Percentiles rank a stretch among this genome's conserved stretches.
Evolutionary conservation across 2,797 vertebrate species (phyloP).

Genomic region (Urophycis tenuis): DNA sequence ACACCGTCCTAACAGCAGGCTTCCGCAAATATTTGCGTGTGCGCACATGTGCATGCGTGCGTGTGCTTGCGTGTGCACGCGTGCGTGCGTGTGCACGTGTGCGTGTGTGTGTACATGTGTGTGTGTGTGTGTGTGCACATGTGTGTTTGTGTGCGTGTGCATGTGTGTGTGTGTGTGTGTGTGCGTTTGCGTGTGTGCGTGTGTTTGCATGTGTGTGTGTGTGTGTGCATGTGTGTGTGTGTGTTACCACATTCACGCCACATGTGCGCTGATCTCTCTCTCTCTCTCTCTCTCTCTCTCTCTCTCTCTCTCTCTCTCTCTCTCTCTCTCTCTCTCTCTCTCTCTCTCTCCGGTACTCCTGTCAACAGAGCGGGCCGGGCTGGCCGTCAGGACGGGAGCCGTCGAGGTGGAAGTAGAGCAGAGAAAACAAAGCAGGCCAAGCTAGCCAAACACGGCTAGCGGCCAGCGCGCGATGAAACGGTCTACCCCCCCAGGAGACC

Average conservation of each 20-base stretch:
- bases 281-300: too few relatives aligned
- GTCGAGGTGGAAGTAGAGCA: neutral
- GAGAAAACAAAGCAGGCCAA: neutral
- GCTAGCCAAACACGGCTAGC: neutral
- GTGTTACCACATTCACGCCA: neutral
- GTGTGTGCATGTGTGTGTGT: constrained; percentile 10
- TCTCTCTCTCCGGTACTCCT: neutral
- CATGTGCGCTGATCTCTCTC: neutral
- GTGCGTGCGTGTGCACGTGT: neutral
- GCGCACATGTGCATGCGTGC: neutral
- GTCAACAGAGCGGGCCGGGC: neutral
- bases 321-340: too few relatives aligned
- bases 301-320: too few relatives aligned
- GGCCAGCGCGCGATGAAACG: neutral
- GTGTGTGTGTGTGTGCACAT: neutral
- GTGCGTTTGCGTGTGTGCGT: neutral
- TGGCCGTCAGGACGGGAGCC: neutral
- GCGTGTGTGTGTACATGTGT: constrained; percentile 5
- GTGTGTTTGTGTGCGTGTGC: constrained; percentile 29
- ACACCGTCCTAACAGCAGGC: constrained; percentile 37
- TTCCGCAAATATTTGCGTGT: constrained; percentile 31
- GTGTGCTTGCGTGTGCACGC: constrained; percentile 1
- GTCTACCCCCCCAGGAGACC: neutral
- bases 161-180: neutral
- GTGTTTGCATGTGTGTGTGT: constrained; percentile 1